Conservation (phyloP, 1,140 invertebrate species). For the Drosophila quadrilineata region DNA sequence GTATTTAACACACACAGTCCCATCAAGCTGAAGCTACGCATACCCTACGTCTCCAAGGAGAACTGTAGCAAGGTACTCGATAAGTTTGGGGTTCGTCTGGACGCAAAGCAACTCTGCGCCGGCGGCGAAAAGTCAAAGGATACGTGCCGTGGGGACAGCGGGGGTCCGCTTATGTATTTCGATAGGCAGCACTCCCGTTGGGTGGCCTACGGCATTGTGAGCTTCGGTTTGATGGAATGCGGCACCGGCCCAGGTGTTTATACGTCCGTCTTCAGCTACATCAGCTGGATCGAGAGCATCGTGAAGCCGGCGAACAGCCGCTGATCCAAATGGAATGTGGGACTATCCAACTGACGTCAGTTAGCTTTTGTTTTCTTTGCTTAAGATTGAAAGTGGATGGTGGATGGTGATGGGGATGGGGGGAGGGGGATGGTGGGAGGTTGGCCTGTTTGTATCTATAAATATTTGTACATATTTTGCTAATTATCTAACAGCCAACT, state of each 20-base stretch:
- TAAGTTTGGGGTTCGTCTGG: slow-evolving; percentile 80
- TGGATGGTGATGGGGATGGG: not conserved
- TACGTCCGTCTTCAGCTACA: slow-evolving; percentile 82
- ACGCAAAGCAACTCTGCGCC: slow-evolving; percentile 85
- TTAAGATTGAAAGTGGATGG: slow-evolving; percentile 18
- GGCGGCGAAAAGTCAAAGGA: slow-evolving; percentile 86
- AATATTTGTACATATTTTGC: slow-evolving; percentile 76
- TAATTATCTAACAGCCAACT: slow-evolving; percentile 67
- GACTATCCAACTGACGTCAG: slow-evolving; percentile 51
- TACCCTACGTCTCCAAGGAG: slow-evolving; percentile 66
- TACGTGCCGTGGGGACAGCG: slow-evolving; percentile 86
- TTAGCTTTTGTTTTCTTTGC: not conserved
- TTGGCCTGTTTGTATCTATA: slow-evolving; percentile 40
- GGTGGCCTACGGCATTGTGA: slow-evolving; percentile 83
- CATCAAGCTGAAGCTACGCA: slow-evolving; percentile 75
- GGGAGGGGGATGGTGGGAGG: slow-evolving; percentile 2
- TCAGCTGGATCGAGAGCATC: slow-evolving; percentile 81
- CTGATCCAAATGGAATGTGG: slow-evolving; percentile 4
- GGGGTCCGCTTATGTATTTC: slow-evolving; percentile 83
- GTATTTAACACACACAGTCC: slow-evolving; percentile 78
- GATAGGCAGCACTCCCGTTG: slow-evolving; percentile 74
- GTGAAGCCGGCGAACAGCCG: slow-evolving; percentile 21
- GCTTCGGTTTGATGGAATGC: slow-evolving; percentile 84
- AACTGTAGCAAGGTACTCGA: slow-evolving; percentile 71
- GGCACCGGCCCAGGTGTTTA: slow-evolving; percentile 84